These are phyloP conservation scores for Drosophila fulvimacula DNA, from an alignment of 2,888 invertebrate species.

Conservation along the genomic window DNA sequence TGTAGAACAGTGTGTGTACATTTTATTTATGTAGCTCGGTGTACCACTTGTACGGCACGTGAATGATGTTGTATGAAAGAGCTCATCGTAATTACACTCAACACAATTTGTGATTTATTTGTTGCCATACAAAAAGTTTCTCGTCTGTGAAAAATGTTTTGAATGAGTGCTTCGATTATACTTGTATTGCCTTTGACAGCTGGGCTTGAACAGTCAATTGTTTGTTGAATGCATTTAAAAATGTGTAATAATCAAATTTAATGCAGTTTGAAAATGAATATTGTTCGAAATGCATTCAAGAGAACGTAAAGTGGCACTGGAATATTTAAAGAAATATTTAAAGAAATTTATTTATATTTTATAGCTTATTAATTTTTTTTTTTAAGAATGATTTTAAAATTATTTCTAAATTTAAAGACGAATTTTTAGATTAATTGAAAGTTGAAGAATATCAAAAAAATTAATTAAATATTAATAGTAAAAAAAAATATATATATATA, in stretches of 20 bases:
- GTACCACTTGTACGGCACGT: constrained; percentile 32
- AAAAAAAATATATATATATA: no score
- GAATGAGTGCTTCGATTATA: constrained; percentile 6
- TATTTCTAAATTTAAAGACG: no score
- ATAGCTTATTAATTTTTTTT: no score
- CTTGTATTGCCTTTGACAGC: constrained; percentile 16
- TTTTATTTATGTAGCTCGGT: constrained; percentile 28
- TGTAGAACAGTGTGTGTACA: constrained; percentile 2
- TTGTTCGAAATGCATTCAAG: not conserved
- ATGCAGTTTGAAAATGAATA: not conserved
- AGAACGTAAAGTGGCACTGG: not conserved
- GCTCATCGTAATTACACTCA: constrained; percentile 55
- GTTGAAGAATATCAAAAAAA: no score
- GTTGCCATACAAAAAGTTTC: not conserved
- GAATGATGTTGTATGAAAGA: constrained; percentile 11
- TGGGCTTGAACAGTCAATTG: not conserved
- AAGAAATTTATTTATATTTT: not conserved
- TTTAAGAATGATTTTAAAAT: no score
- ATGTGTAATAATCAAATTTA: not conserved
- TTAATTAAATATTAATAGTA: no score
- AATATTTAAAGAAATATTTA: not conserved
- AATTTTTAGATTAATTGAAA: no score
- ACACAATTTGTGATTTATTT: constrained; percentile 46
- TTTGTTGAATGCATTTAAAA: not conserved
- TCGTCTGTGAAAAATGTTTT: not conserved